Percentiles rank a stretch among this genome's conserved stretches.
phyloP scores from a whole-genome alignment of 2,797 vertebrate species.

The Chaetophractus vellerosus region DNA sequence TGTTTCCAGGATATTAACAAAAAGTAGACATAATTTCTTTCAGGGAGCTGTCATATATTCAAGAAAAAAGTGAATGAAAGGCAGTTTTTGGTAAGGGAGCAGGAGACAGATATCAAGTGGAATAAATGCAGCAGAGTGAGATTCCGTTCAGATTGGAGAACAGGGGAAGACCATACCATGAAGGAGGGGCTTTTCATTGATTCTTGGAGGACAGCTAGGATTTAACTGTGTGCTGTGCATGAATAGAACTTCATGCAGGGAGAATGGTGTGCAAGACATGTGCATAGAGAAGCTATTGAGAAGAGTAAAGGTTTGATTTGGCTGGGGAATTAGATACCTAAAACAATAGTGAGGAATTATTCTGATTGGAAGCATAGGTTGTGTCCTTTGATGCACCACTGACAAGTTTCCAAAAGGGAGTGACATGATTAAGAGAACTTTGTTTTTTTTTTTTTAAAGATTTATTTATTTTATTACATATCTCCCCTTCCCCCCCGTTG shows the following conservation, averaged over 20 bases:
- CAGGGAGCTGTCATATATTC: neutral
- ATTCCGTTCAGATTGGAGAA: neutral
- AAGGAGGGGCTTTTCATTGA: neutral
- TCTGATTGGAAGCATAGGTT: neutral
- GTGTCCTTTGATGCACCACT: neutral
- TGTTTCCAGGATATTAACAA: slow-evolving; percentile 55
- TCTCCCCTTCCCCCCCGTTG: too few relatives aligned
- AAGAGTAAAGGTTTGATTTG: neutral
- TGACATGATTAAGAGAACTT: neutral
- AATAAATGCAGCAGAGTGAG: neutral
- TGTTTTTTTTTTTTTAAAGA: too few relatives aligned
- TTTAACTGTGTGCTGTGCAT: neutral
- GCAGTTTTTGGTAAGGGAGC: neutral
- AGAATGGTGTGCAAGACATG: neutral
- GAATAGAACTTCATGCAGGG: neutral
- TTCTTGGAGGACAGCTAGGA: neutral
- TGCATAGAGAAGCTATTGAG: neutral
- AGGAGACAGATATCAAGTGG: neutral
- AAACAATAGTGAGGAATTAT: neutral
- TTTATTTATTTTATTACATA: too few relatives aligned
- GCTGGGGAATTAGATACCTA: neutral
- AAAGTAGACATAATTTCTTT: neutral
- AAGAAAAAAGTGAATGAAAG: slow-evolving; percentile 7
- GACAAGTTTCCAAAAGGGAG: neutral
- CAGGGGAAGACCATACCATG: neutral